Base-by-base conservation (phyloP, 1,140 invertebrate species). In the Pygmarrhopalites habei region DNA sequence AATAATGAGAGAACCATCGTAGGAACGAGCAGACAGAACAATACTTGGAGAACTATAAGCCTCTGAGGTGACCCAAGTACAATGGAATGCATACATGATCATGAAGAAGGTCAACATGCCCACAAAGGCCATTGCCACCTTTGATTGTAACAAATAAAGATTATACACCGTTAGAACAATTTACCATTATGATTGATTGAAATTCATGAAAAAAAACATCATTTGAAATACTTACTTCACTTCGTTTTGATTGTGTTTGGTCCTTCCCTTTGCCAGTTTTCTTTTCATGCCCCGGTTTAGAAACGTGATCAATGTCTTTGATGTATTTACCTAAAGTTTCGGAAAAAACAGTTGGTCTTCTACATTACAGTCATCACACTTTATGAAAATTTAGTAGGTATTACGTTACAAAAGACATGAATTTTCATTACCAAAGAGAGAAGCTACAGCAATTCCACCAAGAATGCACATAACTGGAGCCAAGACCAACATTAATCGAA, bases 51-150 rank as follows among this genome's bases (percentile, higher is more conserved):
- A 95, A 68, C 92, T 95, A 81, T 98, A 98, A 2, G 95, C 95
- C 79, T 97, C 93, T 5, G 91, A 93, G n/a, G 95, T 98, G 1
- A 98, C 95, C 95, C 95, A 98, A n/a, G 92, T 95, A 77, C 94
- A 98, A 76, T 98, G 95, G 73, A 93, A 84, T 49, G 92, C 93
- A 76, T 98, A 98, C 19, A 89, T 90, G 25, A 93, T 82, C 30
- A 98, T 82, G 73, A 98, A 83, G 29, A 88, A 79, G 30, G 86
- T 88, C 75, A 97, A 86, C 61, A 96, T 80, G 17, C 81, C 79
- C 23, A 97, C 85, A 78, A 97, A 95, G 46, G 86, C 77, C 32
- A 85, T 85, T 5, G 93, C 90, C 70, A 94, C 86, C 86, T 89
- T 77, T 32, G 73, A 75, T n/a, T n/a, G n/a, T n/a, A n/a, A n/a